phyloP scores from a whole-genome alignment of 2,888 invertebrate genomes.

The Callosobruchus maculatus region DNA sequence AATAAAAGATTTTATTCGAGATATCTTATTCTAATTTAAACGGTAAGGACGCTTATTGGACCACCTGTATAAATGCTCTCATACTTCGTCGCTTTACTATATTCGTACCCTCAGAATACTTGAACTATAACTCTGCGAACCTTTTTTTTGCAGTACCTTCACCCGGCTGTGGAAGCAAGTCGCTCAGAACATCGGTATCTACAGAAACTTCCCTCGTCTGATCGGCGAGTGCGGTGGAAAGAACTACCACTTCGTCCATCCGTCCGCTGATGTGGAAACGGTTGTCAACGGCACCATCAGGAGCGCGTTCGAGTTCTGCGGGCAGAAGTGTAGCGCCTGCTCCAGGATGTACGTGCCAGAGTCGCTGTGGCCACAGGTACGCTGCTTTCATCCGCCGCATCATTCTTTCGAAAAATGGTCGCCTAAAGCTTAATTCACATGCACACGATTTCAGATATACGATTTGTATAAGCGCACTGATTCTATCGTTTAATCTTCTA shows the following conservation, averaged over 20 bases:
- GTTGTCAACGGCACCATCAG: slow-evolving; percentile 83
- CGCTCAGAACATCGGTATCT: slow-evolving; percentile 79
- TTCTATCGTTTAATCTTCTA: no score
- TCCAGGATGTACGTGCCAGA: slow-evolving; percentile 95
- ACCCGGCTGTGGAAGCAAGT: slow-evolving; percentile 90
- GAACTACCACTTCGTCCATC: slow-evolving; percentile 96
- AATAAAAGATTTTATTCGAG: no score
- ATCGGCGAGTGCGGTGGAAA: slow-evolving; percentile 98
- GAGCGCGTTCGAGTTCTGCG: slow-evolving; percentile 93
- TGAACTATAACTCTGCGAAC: no score
- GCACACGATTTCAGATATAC: no score
- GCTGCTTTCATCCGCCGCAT: background rate
- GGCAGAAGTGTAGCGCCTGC: slow-evolving; percentile 98
- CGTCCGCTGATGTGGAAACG: slow-evolving; percentile 77
- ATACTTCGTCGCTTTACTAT: no score
- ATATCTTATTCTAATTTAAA: no score
- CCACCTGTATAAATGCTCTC: no score
- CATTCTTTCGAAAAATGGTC: no score
- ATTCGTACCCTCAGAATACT: no score
- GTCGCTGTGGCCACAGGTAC: slow-evolving; percentile 68
- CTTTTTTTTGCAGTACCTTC: slow-evolving; percentile 72
- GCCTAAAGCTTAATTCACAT: no score
- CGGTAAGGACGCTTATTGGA: no score
- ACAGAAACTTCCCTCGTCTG: slow-evolving; percentile 87
- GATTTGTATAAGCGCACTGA: no score